Percentiles rank a stretch among this genome's conserved stretches.
Conservation (phyloP, 2,797 vertebrate species). For the Cyprinodon diabolis region DNA sequence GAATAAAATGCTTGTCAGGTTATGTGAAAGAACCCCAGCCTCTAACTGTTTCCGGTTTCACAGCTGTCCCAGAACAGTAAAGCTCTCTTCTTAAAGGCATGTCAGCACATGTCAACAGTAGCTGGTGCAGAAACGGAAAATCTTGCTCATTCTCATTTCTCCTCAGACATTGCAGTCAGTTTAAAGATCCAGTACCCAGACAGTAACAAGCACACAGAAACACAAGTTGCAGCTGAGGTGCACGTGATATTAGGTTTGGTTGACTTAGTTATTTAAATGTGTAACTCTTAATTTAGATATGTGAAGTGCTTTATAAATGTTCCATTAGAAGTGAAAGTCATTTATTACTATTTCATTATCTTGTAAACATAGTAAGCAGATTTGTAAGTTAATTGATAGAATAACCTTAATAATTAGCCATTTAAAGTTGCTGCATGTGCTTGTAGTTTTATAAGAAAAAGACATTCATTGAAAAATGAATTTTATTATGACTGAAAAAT, state of each 20-base stretch:
- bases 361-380: neutral
- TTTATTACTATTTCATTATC: neutral
- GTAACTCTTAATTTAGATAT: slow-evolving; percentile 24
- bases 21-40: neutral
- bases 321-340: slow-evolving; percentile 14
- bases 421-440: slow-evolving; percentile 12
- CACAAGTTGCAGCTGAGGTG: slow-evolving; percentile 30
- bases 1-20: neutral
- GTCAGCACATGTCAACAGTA: slow-evolving; percentile 46
- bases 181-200: slow-evolving; percentile 38
- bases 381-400: slow-evolving; percentile 1
- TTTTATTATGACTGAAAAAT: slow-evolving; percentile 3
- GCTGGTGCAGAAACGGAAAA: slow-evolving; percentile 33
- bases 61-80: slow-evolving; percentile 19
- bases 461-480: neutral
- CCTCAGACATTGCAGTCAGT: slow-evolving; percentile 26
- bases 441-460: slow-evolving; percentile 5
- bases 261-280: slow-evolving; percentile 47
- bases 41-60: slow-evolving; percentile 13
- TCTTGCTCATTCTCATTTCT: slow-evolving; percentile 29
- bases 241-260: slow-evolving; percentile 36
- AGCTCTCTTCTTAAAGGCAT: slow-evolving; percentile 15
- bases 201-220: slow-evolving; percentile 26
- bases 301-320: slow-evolving; percentile 17
- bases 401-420: slow-evolving; percentile 3